phyloP scores from a whole-genome alignment of 2,113 vertebrate species.

The Macrotis lagotis region DNA sequence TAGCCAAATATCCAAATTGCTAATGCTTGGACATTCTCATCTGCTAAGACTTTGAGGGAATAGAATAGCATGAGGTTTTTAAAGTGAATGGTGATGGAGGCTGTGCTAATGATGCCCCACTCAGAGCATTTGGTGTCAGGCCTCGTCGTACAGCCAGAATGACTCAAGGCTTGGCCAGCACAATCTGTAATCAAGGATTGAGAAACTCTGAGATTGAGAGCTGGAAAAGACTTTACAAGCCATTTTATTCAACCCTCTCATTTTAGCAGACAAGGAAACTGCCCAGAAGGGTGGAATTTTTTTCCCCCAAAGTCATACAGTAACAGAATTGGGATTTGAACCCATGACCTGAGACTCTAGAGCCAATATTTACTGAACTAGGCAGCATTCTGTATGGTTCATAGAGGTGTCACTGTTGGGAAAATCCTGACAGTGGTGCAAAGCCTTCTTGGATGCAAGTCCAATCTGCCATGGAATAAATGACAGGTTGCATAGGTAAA shows the following conservation, averaged over 20 bases:
- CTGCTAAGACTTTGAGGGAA: not conserved
- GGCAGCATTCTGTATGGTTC: not conserved
- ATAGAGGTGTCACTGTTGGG: not conserved
- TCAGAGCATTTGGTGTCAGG: constrained; percentile 6
- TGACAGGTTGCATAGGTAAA: not conserved
- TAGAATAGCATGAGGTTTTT: constrained; percentile 5
- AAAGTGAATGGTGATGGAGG: not conserved
- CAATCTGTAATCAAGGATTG: not conserved
- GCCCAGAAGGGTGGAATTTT: not conserved
- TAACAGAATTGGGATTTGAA: not conserved
- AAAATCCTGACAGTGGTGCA: not conserved
- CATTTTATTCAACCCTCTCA: not conserved
- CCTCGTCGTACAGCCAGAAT: not conserved
- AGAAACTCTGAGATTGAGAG: not conserved
- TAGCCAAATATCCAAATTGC: not conserved
- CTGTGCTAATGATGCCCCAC: not conserved
- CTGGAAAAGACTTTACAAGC: not conserved
- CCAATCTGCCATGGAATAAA: not conserved
- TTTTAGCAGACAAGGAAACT: not conserved
- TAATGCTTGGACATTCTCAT: not conserved
- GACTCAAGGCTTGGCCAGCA: not conserved
- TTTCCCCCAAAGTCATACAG: not conserved
- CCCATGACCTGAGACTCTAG: not conserved
- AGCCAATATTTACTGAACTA: not conserved
- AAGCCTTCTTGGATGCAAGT: not conserved